Evolutionary conservation across 2,113 vertebrate genomes (phyloP).

Genomic region (Prionailurus bengalensis): DNA sequence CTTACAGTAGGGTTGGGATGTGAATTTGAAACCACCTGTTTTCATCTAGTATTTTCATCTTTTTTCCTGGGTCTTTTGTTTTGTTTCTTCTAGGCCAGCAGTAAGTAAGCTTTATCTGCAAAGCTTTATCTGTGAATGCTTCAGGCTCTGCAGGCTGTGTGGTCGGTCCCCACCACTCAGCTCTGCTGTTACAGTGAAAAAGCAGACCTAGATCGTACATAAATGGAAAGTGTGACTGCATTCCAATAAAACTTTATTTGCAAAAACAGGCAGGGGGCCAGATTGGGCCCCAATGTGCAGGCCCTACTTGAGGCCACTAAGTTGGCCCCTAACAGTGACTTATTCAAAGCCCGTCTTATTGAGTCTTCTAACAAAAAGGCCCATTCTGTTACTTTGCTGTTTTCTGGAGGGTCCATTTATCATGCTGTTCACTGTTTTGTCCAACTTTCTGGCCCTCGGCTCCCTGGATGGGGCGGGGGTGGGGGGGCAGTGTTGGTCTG

Average conservation of each 20-base stretch:
- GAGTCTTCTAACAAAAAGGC: background rate
- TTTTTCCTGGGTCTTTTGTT: background rate
- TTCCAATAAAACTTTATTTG: background rate
- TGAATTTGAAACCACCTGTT: background rate
- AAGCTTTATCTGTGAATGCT: no score
- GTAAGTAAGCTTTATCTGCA: background rate
- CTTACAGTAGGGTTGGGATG: background rate
- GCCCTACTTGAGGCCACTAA: background rate
- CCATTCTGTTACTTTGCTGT: fast-evolving
- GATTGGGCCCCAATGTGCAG: background rate
- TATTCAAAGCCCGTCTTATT: background rate
- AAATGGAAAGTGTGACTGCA: no score
- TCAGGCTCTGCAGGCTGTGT: fast-evolving
- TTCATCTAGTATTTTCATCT: background rate
- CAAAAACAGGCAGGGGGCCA: background rate
- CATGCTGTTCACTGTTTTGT: background rate
- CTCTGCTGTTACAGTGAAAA: background rate
- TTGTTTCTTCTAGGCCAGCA: background rate
- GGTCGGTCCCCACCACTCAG: background rate
- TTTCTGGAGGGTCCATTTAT: background rate
- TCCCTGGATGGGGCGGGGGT: background rate
- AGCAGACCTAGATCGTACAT: fast-evolving
- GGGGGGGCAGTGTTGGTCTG: background rate
- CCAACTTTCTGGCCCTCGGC: no score
- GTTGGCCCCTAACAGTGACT: background rate